These are phyloP conservation scores for Acrobasis suavella DNA, from an alignment of 2,888 invertebrate species.

Conservation along the genomic window DNA sequence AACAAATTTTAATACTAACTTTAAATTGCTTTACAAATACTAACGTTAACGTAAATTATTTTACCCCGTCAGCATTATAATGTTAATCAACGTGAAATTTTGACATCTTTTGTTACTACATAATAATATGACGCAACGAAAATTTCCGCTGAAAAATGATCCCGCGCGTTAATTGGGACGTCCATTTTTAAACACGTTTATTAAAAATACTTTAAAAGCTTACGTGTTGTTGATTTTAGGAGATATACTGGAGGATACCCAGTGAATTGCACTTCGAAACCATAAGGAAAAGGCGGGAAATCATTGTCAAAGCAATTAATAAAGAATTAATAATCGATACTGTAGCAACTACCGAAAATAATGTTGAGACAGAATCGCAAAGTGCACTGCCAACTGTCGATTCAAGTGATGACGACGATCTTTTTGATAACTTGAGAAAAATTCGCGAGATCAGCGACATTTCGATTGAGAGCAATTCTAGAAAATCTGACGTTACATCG, in stretches of 20 bases:
- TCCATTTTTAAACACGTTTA: neutral
- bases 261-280: conserved; percentile 79
- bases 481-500: conserved; percentile 32
- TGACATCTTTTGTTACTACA: conserved; percentile 5
- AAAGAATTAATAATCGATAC: conserved; percentile 69
- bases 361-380: conserved; percentile 26
- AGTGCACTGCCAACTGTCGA: conserved; percentile 35
- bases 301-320: conserved; percentile 81
- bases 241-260: conserved; percentile 94
- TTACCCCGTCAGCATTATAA: too few relatives aligned
- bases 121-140: conserved; percentile 1
- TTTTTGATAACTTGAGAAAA: conserved; percentile 70
- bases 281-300: conserved; percentile 80
- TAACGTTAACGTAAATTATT: too few relatives aligned
- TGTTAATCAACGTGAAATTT: neutral
- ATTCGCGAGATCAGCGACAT: conserved; percentile 49
- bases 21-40: too few relatives aligned
- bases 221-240: conserved; percentile 74
- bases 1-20: too few relatives aligned
- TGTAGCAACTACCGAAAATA: conserved; percentile 23
- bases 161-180: neutral
- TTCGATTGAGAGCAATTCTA: conserved; percentile 34
- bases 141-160: conserved; percentile 3
- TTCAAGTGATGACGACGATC: conserved; percentile 68
- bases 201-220: neutral